These are phyloP conservation scores for Chrysomallon squamiferum DNA, from an alignment of 1,140 invertebrate species.

Conservation along the genomic window DNA sequence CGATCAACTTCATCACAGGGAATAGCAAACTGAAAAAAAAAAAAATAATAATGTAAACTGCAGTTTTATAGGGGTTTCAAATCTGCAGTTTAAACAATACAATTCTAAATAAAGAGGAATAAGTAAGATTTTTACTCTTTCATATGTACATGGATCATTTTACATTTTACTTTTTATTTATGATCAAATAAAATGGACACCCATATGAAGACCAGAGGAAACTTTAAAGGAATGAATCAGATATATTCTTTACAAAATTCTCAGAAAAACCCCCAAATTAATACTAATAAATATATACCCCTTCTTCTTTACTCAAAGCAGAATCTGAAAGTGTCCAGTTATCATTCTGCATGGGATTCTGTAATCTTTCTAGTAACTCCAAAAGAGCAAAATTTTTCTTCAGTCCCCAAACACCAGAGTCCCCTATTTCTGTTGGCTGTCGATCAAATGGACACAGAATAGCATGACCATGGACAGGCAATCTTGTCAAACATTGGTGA, in stretches of 20 bases:
- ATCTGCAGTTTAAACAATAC: neutral
- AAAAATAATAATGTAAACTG: constrained; percentile 8
- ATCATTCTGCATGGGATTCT: constrained; percentile 50
- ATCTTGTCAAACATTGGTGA: constrained; percentile 68
- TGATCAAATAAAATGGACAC: no score
- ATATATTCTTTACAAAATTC: no score
- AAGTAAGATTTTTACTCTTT: no score
- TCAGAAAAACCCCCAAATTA: no score
- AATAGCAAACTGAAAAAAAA: constrained; percentile 64
- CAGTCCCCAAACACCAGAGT: constrained; percentile 69
- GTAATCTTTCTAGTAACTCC: constrained; percentile 69
- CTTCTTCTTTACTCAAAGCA: constrained; percentile 64
- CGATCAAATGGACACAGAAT: constrained; percentile 71
- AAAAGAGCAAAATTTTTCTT: constrained; percentile 74
- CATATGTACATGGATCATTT: no score
- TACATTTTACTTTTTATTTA: no score
- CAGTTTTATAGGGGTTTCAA: constrained; percentile 6
- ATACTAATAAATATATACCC: no score
- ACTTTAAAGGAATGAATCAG: no score
- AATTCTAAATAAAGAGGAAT: no score
- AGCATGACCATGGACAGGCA: constrained; percentile 65
- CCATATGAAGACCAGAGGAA: no score
- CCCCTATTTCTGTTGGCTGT: constrained; percentile 69
- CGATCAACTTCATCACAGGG: constrained; percentile 71
- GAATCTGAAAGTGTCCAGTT: constrained; percentile 61